Evolutionary conservation across 2,888 invertebrate species (phyloP).

Genomic region (Terebella lapidaria): DNA sequence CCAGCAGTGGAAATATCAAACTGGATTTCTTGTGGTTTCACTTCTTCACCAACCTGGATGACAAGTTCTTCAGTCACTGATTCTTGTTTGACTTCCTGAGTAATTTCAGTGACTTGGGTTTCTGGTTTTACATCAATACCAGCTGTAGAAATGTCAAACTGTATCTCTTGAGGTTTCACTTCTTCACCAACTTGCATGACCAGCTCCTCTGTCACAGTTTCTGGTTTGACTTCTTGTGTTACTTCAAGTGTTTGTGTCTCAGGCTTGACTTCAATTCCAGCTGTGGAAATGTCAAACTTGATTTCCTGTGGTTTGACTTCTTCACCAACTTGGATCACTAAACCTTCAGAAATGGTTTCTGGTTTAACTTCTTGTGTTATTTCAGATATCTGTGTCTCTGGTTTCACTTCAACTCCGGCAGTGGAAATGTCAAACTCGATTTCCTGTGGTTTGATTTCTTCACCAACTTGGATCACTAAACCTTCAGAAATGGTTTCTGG

Average conservation of each 20-base stretch:
- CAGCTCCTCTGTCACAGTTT: conserved; percentile 26
- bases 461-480: conserved; percentile 1
- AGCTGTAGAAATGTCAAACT: conserved; percentile 2
- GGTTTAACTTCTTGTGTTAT: background rate
- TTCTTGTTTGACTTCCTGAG: conserved; percentile 10
- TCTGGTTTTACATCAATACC: conserved; percentile 1
- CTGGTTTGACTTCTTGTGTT: background rate
- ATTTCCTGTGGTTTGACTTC: conserved; percentile 9
- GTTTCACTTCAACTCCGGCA: background rate
- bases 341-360: background rate
- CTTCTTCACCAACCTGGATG: conserved; percentile 6
- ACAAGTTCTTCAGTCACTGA: conserved; percentile 5
- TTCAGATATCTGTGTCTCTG: background rate
- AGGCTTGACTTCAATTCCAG: background rate
- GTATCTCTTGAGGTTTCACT: conserved; percentile 9
- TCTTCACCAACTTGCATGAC: conserved; percentile 15
- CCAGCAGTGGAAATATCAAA: conserved; percentile 7
- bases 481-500: conserved; percentile 1
- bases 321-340: conserved; percentile 7
- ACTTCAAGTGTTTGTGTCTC: background rate
- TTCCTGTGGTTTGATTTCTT: conserved; percentile 2
- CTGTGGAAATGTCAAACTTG: background rate
- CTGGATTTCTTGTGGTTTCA: conserved; percentile 8
- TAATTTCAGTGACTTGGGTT: background rate
- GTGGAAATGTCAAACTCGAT: background rate